Evolutionary conservation across 1,140 invertebrate species (phyloP).

Genomic region (Aradophagus sp.): DNA sequence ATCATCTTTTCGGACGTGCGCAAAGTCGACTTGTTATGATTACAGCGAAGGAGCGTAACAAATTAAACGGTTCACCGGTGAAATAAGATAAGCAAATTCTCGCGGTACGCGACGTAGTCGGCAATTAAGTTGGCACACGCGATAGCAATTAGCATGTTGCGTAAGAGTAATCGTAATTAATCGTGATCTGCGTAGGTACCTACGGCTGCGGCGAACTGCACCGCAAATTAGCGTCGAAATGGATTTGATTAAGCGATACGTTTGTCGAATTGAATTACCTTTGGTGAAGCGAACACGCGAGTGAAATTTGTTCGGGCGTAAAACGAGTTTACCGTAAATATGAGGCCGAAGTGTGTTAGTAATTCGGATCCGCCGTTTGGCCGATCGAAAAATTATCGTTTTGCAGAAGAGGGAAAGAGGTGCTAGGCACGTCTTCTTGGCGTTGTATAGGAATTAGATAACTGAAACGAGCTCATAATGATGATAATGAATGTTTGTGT

Average conservation of each 20-base stretch:
- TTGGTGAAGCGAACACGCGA: slow-evolving; percentile 26
- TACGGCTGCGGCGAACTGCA: slow-evolving; percentile 18
- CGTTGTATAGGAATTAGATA: too few relatives aligned
- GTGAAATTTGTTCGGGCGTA: slow-evolving; percentile 17
- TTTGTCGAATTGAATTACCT: slow-evolving; percentile 49
- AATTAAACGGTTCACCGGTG: slow-evolving; percentile 35
- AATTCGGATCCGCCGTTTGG: too few relatives aligned
- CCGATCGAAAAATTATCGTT: too few relatives aligned
- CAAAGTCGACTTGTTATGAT: slow-evolving; percentile 13
- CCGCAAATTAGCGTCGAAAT: slow-evolving; percentile 25
- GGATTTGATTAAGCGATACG: slow-evolving; percentile 43
- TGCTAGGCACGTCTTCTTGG: too few relatives aligned
- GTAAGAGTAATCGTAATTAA: slow-evolving; percentile 43
- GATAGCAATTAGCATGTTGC: slow-evolving; percentile 44
- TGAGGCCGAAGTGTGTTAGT: neutral
- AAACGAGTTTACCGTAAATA: slow-evolving; percentile 35
- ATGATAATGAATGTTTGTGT: too few relatives aligned
- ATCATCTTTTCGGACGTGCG: neutral
- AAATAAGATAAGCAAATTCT: slow-evolving; percentile 41
- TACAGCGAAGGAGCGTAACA: slow-evolving; percentile 18
- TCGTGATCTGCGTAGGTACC: slow-evolving; percentile 14
- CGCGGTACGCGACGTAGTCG: neutral
- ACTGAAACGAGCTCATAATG: too few relatives aligned
- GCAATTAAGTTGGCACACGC: slow-evolving; percentile 47
- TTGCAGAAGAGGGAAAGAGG: too few relatives aligned